Conservation (phyloP, 2,888 invertebrate species). For the Synergus itoensis region DNA sequence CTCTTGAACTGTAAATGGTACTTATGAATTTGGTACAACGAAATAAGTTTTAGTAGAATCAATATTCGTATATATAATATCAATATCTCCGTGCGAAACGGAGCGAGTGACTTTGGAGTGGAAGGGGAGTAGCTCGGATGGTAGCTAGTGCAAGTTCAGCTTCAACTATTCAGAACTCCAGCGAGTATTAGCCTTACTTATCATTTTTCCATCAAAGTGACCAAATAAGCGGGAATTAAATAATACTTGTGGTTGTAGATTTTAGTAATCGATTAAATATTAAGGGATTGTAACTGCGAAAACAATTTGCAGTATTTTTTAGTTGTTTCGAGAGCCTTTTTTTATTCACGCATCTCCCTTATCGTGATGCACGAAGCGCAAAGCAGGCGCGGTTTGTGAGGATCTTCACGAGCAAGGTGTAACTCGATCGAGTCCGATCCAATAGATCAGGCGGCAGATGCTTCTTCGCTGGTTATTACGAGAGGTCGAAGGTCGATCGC, state of each 20-base stretch:
- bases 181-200: no score
- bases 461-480: conserved; percentile 73
- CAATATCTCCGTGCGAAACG: not conserved
- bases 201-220: not conserved
- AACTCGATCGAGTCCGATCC: conserved; percentile 72
- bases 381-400: conserved; percentile 51
- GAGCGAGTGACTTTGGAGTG: not conserved
- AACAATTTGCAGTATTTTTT: conserved; percentile 37
- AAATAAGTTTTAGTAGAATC: not conserved
- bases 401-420: conserved; percentile 68
- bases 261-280: conserved; percentile 23
- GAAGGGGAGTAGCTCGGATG: not conserved
- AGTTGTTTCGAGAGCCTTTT: not conserved
- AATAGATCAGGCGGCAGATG: conserved; percentile 74
- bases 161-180: no score
- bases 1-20: not conserved
- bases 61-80: no score
- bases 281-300: conserved; percentile 17
- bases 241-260: conserved; percentile 5
- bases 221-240: not conserved
- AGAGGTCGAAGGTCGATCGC: conserved; percentile 74
- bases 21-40: no score
- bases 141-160: not conserved
- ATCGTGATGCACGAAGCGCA: conserved; percentile 48
- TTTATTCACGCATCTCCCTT: conserved; percentile 30